Conservation (phyloP, 1,140 invertebrate genomes). For the Drosophila miranda region DNA sequence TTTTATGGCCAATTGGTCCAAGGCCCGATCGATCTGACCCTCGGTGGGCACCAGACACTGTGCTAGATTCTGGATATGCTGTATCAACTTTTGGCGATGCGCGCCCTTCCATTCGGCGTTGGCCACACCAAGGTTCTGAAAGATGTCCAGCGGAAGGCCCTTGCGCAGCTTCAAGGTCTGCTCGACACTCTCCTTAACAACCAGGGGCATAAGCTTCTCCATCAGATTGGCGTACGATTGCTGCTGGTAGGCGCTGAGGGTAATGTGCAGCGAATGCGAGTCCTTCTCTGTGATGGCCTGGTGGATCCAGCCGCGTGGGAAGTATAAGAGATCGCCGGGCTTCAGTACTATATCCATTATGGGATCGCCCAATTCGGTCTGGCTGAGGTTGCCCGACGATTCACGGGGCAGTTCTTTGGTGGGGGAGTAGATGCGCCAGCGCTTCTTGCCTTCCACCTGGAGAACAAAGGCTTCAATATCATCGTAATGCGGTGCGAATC, state of each 20-base stretch:
- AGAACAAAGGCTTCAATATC: constrained; percentile 99
- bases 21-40: constrained; percentile 90
- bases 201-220: constrained; percentile 90
- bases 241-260: constrained; percentile 95
- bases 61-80: constrained; percentile 84
- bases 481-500: constrained; percentile 99
- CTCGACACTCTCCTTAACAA: constrained; percentile 88
- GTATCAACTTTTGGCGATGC: constrained; percentile 84
- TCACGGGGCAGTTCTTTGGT: constrained; percentile 88
- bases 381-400: constrained; percentile 92
- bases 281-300: constrained; percentile 90
- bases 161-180: constrained; percentile 88
- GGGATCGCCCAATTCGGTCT: constrained; percentile 90
- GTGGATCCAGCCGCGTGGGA: constrained; percentile 96
- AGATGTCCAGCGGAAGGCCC: constrained; percentile 92
- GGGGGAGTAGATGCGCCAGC: constrained; percentile 95
- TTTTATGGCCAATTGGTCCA: constrained; percentile 92
- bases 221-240: constrained; percentile 95
- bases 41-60: constrained; percentile 72
- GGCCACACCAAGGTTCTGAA: constrained; percentile 88
- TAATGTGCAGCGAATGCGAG: constrained; percentile 95
- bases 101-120: constrained; percentile 84
- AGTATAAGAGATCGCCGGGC: constrained; percentile 95
- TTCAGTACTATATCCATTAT: constrained; percentile 90
- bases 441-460: constrained; percentile 97